Conservation (phyloP, 2,797 vertebrate species). For the Oreochromis grahami region DNA sequence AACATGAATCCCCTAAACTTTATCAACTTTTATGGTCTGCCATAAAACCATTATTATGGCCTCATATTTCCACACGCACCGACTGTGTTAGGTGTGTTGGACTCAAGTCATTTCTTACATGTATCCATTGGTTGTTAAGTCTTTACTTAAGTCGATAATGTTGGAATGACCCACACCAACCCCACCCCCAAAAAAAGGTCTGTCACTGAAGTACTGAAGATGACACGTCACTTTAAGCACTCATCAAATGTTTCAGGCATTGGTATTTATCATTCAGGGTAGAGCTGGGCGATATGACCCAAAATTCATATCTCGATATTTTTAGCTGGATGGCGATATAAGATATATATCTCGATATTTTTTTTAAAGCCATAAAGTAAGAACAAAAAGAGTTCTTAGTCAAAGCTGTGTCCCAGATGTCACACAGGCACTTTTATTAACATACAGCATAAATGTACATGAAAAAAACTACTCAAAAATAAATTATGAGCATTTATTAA, state of each 20-base stretch:
- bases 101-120: neutral
- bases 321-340: too few species aligned
- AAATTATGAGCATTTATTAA: too few species aligned
- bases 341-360: too few species aligned
- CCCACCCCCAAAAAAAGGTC: neutral
- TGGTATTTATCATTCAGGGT: neutral
- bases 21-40: neutral
- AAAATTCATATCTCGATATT: too few species aligned
- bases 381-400: too few species aligned
- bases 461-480: too few species aligned
- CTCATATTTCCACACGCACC: neutral
- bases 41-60: neutral
- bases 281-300: too few species aligned
- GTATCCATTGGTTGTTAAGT: neutral
- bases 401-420: too few species aligned
- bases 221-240: neutral
- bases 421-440: too few species aligned
- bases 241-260: fast-evolving
- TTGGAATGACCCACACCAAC: neutral
- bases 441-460: too few species aligned
- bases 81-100: neutral
- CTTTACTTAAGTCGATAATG: neutral
- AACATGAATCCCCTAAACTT: neutral
- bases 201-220: constrained; percentile 3
- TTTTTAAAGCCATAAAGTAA: too few species aligned